Base-by-base conservation (phyloP, 1,140 invertebrate species). In the Medauroidea extradentata region DNA sequence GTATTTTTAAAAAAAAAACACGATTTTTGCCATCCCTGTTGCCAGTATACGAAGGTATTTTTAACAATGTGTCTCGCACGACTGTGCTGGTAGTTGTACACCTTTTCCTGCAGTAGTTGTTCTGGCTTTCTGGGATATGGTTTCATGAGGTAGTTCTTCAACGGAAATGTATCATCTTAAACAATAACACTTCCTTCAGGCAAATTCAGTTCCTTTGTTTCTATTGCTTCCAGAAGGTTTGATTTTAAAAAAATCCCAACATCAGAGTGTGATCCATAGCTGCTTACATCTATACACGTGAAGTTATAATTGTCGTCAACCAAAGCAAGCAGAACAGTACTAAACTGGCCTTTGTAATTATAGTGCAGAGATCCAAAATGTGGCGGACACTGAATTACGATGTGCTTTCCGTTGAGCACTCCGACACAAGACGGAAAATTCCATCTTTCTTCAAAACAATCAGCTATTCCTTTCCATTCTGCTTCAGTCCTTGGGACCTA, bases 121-220 rank as follows among this genome's bases (percentile, higher is more conserved):
- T 62, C 42, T 21, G 58, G 55, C 56, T 52, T 63, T n/a, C 63
- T 60, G 29, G 71, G 62, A 61, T 73, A 81, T 62, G 76, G 78
- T 44, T 72, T 73, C 69, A 80, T 70, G 62, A 80, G 39, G 58
- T 74, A 70, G 8, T 63, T 57, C 27, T 55, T 66, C 55, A 81
- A 57, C 23, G 70, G 69, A 69, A 79, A 81, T 53, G 75, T 75
- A 61, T 79, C 75, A 69, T 81, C 78, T 25, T 71, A 78, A 39
- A 79, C 69, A 61, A 79, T 51, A 25, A 74, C 62, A 61, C 29
- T 34, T 34, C 29, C 29, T 7, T 34, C 11, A 34, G 5, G 29
- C 29, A 34, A 34, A 34, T 34, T 34, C 11, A 34, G 29, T 34
- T 34, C 11, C 5, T 34, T 34, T 4, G 4, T 11, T 34, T 34